Percentiles rank a stretch among this genome's conserved stretches.
phyloP scores from a whole-genome alignment of 1,140 invertebrate species.

The Octopus sinensis region DNA sequence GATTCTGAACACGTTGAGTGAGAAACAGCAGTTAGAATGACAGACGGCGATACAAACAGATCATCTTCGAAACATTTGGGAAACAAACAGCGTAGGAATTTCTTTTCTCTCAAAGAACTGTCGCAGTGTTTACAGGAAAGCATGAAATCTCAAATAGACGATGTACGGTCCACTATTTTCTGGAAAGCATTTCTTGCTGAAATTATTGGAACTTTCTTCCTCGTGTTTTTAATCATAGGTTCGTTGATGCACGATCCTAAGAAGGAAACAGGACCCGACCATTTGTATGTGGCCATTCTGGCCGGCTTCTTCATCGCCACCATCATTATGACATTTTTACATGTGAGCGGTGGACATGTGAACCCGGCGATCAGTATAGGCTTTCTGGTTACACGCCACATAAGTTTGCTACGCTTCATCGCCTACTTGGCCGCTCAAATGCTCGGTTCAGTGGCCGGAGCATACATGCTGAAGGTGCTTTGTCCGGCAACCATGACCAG shows the following conservation, averaged over 20 bases:
- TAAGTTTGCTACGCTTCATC: constrained; percentile 70
- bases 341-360: constrained; percentile 51
- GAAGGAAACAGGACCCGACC: background rate
- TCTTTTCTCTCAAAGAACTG: background rate
- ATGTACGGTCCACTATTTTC: constrained; percentile 36
- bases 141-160: constrained; percentile 23
- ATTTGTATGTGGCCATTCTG: constrained; percentile 28
- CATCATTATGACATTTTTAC: constrained; percentile 35
- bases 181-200: constrained; percentile 43
- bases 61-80: background rate
- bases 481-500: constrained; percentile 29
- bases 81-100: background rate
- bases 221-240: constrained; percentile 34
- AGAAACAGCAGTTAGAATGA: background rate
- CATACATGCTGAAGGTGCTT: constrained; percentile 35
- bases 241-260: constrained; percentile 26
- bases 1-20: background rate
- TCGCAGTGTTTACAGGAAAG: background rate
- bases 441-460: constrained; percentile 39
- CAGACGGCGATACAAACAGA: background rate
- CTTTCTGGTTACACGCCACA: constrained; percentile 67
- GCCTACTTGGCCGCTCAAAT: constrained; percentile 57
- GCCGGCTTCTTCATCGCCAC: constrained; percentile 40
- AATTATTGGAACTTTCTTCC: constrained; percentile 39
- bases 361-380: constrained; percentile 52